phyloP scores from a whole-genome alignment of 30 jellyfish, hydroid and myxozoan species.

The Cassiopea xamachana region DNA sequence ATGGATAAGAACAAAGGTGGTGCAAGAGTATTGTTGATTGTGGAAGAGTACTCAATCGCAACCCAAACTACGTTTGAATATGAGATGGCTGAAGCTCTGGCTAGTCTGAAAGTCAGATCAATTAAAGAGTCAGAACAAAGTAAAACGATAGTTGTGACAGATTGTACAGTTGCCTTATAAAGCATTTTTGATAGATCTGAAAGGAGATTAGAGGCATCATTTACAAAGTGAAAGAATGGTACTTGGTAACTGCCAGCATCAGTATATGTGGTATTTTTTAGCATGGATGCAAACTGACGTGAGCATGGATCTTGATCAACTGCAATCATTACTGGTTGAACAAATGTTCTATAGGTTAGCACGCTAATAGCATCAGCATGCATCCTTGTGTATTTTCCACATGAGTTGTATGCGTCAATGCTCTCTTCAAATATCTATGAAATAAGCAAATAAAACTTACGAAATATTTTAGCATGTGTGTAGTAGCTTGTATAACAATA shows the following conservation, averaged over 20 bases:
- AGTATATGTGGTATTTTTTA: neutral
- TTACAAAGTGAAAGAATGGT: neutral
- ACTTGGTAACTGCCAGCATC: neutral
- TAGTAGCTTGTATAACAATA: too few species aligned
- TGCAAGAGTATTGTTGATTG: neutral
- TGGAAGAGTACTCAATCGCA: neutral
- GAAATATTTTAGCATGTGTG: neutral
- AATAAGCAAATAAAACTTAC: neutral
- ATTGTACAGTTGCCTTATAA: neutral
- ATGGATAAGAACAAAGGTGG: neutral
- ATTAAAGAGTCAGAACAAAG: constrained; percentile 1
- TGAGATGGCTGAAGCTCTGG: neutral
- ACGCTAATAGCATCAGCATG: neutral
- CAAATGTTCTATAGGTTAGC: neutral
- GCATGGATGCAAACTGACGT: neutral
- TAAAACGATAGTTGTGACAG: constrained; percentile 6
- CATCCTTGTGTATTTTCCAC: neutral
- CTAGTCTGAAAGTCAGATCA: constrained; percentile 6
- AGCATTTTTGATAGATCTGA: constrained; percentile 4
- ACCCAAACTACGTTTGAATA: constrained; percentile 7
- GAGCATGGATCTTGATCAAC: constrained; percentile 3
- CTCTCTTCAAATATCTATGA: neutral
- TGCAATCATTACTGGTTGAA: constrained; percentile 1
- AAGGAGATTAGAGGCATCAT: neutral
- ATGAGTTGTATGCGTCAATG: neutral